Evolutionary conservation across 2,888 invertebrate species (phyloP).

Genomic region (Ptilodon capucinus): DNA sequence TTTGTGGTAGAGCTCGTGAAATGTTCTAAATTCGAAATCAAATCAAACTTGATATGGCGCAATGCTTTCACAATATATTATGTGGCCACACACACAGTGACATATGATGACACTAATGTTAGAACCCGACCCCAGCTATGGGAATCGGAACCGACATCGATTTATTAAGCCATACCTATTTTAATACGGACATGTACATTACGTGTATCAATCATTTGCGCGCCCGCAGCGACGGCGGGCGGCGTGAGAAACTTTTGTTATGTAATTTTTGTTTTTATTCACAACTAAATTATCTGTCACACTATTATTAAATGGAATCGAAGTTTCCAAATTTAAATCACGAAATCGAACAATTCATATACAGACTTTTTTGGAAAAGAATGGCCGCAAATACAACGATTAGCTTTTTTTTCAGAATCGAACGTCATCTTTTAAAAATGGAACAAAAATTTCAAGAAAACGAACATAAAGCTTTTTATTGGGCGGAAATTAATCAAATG

Average conservation of each 20-base stretch:
- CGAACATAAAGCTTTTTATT: neutral
- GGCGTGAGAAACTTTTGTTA: neutral
- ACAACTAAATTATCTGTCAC: neutral
- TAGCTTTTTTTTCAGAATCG: neutral
- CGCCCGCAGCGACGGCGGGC: neutral
- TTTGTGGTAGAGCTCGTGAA: too few species aligned
- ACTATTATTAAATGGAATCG: neutral
- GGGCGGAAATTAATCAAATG: neutral
- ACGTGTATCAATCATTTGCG: neutral
- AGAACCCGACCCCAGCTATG: neutral
- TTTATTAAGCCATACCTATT: neutral
- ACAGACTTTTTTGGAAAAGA: neutral
- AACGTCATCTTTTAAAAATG: neutral
- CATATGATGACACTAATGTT: neutral
- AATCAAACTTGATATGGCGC: neutral
- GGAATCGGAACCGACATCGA: neutral
- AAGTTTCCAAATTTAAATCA: neutral
- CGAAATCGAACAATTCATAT: neutral
- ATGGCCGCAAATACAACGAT: neutral
- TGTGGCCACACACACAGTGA: neutral
- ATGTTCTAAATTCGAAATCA: neutral
- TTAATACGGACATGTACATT: neutral
- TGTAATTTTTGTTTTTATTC: neutral
- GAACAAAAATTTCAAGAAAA: neutral
- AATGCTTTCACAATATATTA: neutral